phyloP scores from a whole-genome alignment of 1,140 invertebrate genomes.

The Pseudoatta argentina region DNA sequence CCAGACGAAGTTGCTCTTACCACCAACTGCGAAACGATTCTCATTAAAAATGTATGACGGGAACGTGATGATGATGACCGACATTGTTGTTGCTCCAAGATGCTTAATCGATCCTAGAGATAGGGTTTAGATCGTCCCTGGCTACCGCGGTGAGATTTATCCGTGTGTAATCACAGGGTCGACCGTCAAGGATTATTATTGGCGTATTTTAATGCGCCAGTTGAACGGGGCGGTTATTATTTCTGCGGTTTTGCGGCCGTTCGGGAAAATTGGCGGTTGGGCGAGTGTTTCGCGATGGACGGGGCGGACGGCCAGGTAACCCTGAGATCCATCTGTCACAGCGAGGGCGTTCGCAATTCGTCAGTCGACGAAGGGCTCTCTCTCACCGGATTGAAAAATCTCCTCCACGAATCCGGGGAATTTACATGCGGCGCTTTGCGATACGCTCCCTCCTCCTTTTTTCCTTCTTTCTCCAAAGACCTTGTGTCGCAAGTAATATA shows the following conservation, averaged over 20 bases:
- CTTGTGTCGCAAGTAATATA: conserved; percentile 43
- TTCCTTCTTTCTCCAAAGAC: background rate
- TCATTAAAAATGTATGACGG: conserved; percentile 74
- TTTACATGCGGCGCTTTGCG: conserved; percentile 66
- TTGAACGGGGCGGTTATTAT: conserved; percentile 81
- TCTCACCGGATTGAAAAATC: conserved; percentile 70
- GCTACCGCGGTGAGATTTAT: conserved; percentile 83
- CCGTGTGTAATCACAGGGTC: conserved; percentile 81
- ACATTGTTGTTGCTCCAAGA: background rate
- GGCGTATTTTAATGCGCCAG: conserved; percentile 80
- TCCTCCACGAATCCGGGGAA: conserved; percentile 53
- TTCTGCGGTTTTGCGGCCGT: conserved; percentile 82
- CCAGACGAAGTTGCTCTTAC: background rate
- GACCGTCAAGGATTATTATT: conserved; percentile 80
- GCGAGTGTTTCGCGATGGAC: conserved; percentile 62
- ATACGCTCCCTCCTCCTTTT: background rate
- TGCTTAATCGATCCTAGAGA: conserved; percentile 60
- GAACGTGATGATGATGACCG: conserved; percentile 17
- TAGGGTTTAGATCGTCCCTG: conserved; percentile 65
- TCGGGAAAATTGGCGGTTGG: conserved; percentile 82
- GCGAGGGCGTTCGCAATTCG: conserved; percentile 76
- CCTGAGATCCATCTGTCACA: conserved; percentile 81
- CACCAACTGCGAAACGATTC: conserved; percentile 27
- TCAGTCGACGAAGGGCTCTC: conserved; percentile 68
- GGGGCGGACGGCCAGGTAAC: conserved; percentile 73